phyloP scores from a whole-genome alignment of 1,140 invertebrate species.

The Drosophila busckii region DNA sequence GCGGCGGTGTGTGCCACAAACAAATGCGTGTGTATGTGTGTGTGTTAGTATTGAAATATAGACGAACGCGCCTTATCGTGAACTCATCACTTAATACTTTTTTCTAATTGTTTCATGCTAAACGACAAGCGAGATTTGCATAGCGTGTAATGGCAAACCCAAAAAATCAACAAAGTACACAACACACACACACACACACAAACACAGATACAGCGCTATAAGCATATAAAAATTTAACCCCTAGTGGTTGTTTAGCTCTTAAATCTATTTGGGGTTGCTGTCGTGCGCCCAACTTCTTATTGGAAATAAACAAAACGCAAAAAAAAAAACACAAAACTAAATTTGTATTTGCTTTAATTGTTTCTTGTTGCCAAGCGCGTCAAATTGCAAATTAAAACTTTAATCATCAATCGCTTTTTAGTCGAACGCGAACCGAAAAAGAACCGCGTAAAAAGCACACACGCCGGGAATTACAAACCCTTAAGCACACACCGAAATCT shows the following conservation, averaged over 20 bases:
- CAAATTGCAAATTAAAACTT: neutral
- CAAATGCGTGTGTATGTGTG: neutral
- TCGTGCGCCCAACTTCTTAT: slow-evolving; percentile 17
- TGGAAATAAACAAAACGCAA: slow-evolving; percentile 17
- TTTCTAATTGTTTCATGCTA: neutral
- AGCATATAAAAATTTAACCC: slow-evolving; percentile 29
- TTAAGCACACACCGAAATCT: no score
- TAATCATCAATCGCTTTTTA: neutral
- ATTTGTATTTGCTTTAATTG: neutral
- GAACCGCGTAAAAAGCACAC: slow-evolving; percentile 17
- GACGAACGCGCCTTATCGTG: slow-evolving; percentile 26
- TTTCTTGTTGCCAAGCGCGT: slow-evolving; percentile 15
- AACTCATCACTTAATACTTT: slow-evolving; percentile 21
- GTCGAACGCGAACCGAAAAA: neutral
- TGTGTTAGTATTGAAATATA: slow-evolving; percentile 5
- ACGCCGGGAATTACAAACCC: no score
- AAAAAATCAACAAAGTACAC: slow-evolving; percentile 17
- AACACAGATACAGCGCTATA: neutral
- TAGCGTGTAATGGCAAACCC: slow-evolving; percentile 9
- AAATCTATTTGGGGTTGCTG: slow-evolving; percentile 32
- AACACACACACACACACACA: slow-evolving; percentile 5
- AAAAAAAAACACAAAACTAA: no score
- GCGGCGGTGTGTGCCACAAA: no score
- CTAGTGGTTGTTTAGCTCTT: slow-evolving; percentile 11
- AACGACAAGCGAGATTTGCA: slow-evolving; percentile 11